These are phyloP conservation scores for Zaprionus nigranus DNA, from an alignment of 1,140 invertebrate genomes.

Conservation along the genomic window DNA sequence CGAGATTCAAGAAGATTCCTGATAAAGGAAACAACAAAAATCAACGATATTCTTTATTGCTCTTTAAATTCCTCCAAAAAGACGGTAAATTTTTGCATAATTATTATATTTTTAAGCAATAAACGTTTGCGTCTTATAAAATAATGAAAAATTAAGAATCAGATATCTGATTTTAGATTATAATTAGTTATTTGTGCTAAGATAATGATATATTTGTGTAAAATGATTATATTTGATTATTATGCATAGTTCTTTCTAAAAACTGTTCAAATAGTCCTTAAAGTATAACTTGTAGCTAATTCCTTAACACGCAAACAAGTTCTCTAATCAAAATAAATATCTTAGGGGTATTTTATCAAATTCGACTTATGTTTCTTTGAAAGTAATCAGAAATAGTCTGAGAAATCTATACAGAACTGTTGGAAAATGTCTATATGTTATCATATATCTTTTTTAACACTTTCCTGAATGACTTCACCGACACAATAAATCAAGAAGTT, in stretches of 20 bases:
- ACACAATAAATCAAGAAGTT: too few relatives aligned
- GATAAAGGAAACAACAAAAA: neutral
- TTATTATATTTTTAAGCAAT: neutral
- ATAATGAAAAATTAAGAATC: neutral
- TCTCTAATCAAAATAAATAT: neutral
- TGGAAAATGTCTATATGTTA: neutral
- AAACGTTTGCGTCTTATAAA: neutral
- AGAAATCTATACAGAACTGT: too few relatives aligned
- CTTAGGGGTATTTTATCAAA: neutral
- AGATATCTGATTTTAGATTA: neutral
- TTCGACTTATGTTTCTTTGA: neutral
- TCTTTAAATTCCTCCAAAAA: slow-evolving; percentile 19
- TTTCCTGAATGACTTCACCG: neutral
- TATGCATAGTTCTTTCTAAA: neutral
- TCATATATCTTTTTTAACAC: neutral
- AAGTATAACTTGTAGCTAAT: neutral
- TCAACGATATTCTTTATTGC: neutral
- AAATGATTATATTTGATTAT: neutral
- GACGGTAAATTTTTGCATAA: slow-evolving; percentile 23
- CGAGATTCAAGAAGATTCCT: neutral
- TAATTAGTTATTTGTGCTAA: neutral
- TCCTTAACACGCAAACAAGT: fast-evolving
- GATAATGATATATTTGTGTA: neutral
- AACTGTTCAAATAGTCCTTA: neutral
- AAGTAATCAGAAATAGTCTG: too few relatives aligned